A percentile compares a stretch with the other conserved stretches of the same genome.
Evolutionary conservation across 2,888 invertebrate genomes (phyloP).

Genomic region (Melikaiella ostensackeni): DNA sequence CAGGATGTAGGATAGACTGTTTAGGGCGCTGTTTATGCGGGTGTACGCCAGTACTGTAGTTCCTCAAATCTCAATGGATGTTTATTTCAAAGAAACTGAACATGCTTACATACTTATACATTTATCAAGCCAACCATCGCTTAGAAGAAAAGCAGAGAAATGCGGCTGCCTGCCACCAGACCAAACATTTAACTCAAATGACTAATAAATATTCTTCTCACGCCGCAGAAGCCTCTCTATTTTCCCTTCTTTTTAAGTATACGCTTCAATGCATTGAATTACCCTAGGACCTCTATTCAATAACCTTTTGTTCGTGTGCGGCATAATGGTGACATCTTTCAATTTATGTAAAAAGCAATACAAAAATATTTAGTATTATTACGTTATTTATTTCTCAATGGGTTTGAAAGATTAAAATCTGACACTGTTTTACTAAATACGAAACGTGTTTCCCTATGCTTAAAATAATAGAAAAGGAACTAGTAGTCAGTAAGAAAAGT

Average conservation of each 20-base stretch:
- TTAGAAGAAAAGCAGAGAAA: conserved; percentile 8
- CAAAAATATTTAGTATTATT: neutral
- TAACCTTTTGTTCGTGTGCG: neutral
- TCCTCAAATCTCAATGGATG: neutral
- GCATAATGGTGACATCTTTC: neutral
- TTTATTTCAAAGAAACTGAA: neutral
- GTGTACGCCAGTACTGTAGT: neutral
- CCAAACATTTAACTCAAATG: conserved; percentile 43
- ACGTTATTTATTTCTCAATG: too few species aligned
- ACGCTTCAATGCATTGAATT: neutral
- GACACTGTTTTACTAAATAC: neutral
- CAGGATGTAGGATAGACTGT: neutral
- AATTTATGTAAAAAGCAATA: neutral
- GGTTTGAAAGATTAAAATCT: too few species aligned
- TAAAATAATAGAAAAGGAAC: neutral
- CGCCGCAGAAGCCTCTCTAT: conserved; percentile 38
- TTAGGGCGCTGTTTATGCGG: neutral
- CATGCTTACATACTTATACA: neutral
- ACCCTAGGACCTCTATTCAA: neutral
- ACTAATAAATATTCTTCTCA: conserved; percentile 41
- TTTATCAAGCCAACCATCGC: conserved; percentile 33
- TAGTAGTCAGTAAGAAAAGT: conserved; percentile 7
- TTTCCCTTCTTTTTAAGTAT: conserved; percentile 5
- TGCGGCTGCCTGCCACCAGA: conserved; percentile 39
- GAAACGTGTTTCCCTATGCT: neutral